Evolutionary conservation across 2,113 vertebrate genomes (phyloP).

Genomic region (Uria aalge): DNA sequence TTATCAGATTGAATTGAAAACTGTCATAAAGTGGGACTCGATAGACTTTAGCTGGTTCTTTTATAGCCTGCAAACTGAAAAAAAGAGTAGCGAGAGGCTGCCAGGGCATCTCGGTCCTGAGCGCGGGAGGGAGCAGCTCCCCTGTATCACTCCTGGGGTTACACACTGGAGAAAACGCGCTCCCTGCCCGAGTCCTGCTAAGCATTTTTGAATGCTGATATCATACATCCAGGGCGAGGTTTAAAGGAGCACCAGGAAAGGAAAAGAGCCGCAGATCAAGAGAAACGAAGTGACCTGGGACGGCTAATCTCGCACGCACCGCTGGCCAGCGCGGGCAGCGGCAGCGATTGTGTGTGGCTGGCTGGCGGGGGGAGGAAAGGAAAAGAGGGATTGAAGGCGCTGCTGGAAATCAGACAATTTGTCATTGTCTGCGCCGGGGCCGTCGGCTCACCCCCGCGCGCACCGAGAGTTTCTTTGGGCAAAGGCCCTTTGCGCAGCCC

Average conservation of each 20-base stretch:
- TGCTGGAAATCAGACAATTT: neutral
- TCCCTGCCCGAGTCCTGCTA: neutral
- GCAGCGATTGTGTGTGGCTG: neutral
- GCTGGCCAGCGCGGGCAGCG: neutral
- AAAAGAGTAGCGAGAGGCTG: conserved; percentile 1
- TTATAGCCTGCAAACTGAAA: neutral
- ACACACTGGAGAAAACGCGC: neutral
- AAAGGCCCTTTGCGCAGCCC: neutral
- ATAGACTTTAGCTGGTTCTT: neutral
- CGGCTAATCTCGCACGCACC: neutral
- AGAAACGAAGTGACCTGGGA: conserved; percentile 16
- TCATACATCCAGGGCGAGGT: conserved; percentile 36
- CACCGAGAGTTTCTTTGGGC: neutral
- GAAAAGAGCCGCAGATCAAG: conserved; percentile 19
- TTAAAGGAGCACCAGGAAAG: conserved; percentile 32
- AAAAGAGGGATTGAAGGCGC: neutral
- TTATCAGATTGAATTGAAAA: neutral
- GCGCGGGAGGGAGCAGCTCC: neutral
- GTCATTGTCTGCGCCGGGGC: neutral
- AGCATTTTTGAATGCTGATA: conserved; percentile 65
- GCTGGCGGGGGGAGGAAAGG: neutral
- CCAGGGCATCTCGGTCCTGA: neutral
- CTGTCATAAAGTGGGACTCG: neutral
- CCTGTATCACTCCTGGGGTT: neutral
- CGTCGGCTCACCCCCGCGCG: neutral